phyloP scores from a whole-genome alignment of 2,113 vertebrate genomes.

The Elachura formosa region DNA sequence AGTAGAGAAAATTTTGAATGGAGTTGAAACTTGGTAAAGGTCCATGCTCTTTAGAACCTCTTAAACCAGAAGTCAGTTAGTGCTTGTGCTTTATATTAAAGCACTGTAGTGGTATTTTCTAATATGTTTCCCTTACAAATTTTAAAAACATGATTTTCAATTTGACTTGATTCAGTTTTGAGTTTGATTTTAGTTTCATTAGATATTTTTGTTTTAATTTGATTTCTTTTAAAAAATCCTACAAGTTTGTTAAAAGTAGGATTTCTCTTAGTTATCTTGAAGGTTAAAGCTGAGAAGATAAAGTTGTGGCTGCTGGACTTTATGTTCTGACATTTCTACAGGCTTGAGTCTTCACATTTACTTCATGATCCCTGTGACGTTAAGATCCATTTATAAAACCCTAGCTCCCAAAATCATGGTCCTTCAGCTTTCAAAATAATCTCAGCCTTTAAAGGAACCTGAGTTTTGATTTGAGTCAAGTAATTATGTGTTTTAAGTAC shows the following conservation, averaged over 20 bases:
- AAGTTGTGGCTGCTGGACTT: not conserved
- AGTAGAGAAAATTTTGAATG: not conserved
- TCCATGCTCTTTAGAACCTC: not conserved
- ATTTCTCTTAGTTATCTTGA: not conserved
- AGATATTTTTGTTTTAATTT: not conserved
- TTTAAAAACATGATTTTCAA: not conserved
- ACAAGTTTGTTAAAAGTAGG: not conserved
- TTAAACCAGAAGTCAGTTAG: not conserved
- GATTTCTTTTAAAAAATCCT: not conserved
- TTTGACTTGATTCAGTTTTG: not conserved
- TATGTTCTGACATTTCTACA: not conserved
- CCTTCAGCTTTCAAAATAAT: not conserved
- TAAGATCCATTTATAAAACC: not conserved
- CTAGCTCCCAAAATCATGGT: not conserved
- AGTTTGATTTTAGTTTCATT: not conserved
- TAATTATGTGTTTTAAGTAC: not conserved
- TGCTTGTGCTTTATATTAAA: not conserved
- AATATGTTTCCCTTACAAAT: accelerated
- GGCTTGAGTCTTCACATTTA: not conserved
- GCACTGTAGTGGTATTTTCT: not conserved
- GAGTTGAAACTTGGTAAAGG: not conserved
- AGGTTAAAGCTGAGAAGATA: not conserved
- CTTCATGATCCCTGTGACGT: not conserved
- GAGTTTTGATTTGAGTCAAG: not conserved
- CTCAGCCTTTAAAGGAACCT: not conserved